phyloP scores from a whole-genome alignment of 2,888 invertebrate genomes.

The Physocephala rufipes region DNA sequence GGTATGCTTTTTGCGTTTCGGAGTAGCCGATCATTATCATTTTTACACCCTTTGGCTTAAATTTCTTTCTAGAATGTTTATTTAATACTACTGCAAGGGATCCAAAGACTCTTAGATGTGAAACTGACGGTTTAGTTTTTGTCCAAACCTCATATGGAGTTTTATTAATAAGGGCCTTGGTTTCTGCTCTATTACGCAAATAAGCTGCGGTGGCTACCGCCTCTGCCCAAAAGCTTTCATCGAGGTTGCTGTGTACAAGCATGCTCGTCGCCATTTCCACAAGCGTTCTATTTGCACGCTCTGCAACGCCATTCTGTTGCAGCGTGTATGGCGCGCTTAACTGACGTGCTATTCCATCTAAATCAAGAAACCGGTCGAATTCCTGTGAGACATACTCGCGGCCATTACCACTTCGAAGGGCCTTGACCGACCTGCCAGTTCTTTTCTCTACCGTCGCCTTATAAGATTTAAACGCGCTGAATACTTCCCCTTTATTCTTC shows the following conservation, averaged over 20 bases:
- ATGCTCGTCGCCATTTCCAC: constrained; percentile 52
- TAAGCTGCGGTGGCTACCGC: constrained; percentile 38
- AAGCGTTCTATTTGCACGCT: constrained; percentile 41
- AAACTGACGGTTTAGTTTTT: constrained; percentile 33
- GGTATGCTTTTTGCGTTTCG: constrained; percentile 33
- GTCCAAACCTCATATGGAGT: constrained; percentile 38
- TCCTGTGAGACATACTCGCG: background rate
- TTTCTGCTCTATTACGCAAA: constrained; percentile 9
- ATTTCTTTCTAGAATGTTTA: constrained; percentile 37
- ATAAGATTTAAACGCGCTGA: constrained; percentile 6
- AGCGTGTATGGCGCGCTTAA: constrained; percentile 33
- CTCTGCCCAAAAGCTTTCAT: constrained; percentile 46
- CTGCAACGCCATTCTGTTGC: constrained; percentile 44
- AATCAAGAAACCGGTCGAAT: background rate
- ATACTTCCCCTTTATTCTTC: constrained; percentile 17
- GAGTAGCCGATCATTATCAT: constrained; percentile 40
- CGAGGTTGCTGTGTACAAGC: constrained; percentile 45
- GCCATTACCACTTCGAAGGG: constrained; percentile 10
- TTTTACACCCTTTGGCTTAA: constrained; percentile 38
- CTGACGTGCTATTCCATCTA: background rate
- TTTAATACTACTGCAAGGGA: constrained; percentile 39
- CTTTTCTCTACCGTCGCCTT: constrained; percentile 9
- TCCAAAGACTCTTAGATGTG: constrained; percentile 38
- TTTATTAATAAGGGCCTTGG: constrained; percentile 18
- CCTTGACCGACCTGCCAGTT: constrained; percentile 5